Base-by-base conservation (phyloP, 2,888 invertebrate genomes). In the Lathronympha strigana region DNA sequence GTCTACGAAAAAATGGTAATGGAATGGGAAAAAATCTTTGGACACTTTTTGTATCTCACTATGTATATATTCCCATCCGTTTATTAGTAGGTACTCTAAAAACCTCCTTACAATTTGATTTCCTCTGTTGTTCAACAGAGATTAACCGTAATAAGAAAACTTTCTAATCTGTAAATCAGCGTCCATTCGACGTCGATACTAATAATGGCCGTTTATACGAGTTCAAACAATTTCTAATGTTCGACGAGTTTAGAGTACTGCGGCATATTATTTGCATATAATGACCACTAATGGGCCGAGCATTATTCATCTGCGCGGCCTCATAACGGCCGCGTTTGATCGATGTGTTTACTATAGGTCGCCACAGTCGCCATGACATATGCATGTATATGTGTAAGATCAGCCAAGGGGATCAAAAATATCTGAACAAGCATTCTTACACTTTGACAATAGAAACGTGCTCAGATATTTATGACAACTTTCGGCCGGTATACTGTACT, bases 261-360 rank as follows among this genome's bases (percentile, higher is more conserved):
- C 83, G 81, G 85, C 84, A 86, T 88, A 87, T 88, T 87, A 90
- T 91, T 91, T 88, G 90, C 91, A 91, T 90, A 90, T 90, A 91
- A 90, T 90, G 90, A 90, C 87, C 83, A 80, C 83, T 90, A 91
- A 90, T 89, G 84, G 84, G 78, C 74, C 79, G 76, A 72, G 79
- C 81, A 85, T 88, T 86, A 87, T 87, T 88, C 86, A 84, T 83
- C 81, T 78, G 80, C 51, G 78, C 83, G 90, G 86, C 90, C 90
- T 87, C 88, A 84, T 89, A 89, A 80, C 80, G 76, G 76, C 77
- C 80, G 73, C 78, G 86, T 87, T 84, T 83, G 84, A 83, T 82
- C 81, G 79, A 77, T 76, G 76, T 75, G 73, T 61, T 63, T 61
- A 68, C 58, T 63, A 61, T 40, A 51, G n/a, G n/a, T n/a, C n/a